Evolutionary conservation across 2,113 vertebrate species (phyloP).

Genomic region (Sorex araneus): DNA sequence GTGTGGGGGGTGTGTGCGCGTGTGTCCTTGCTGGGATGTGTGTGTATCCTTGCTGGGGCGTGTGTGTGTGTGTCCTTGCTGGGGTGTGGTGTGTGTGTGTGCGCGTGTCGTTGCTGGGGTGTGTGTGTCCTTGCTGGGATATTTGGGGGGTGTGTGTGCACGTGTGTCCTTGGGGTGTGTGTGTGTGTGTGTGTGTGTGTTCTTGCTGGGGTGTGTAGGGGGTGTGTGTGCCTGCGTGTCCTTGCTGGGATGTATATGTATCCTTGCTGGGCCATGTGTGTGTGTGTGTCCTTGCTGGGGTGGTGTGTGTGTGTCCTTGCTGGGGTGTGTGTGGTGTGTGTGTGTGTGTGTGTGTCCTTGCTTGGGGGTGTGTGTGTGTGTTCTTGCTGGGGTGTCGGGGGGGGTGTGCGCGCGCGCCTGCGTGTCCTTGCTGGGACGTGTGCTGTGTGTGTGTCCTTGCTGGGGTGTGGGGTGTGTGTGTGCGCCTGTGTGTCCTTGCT

Average conservation of each 20-base stretch:
- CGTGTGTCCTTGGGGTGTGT: too few species aligned
- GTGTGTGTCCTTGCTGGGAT: not conserved
- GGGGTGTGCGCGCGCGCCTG: too few species aligned
- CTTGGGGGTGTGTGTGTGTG: not conserved
- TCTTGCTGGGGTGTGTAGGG: too few species aligned
- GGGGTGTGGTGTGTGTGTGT: not conserved
- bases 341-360: not conserved
- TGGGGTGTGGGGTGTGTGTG: too few species aligned
- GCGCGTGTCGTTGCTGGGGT: too few species aligned
- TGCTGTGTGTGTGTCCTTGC: too few species aligned
- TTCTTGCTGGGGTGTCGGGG: not conserved
- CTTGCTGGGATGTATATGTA: not conserved
- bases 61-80: not conserved
- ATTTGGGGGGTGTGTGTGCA: too few species aligned
- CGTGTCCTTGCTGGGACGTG: not conserved
- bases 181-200: not conserved
- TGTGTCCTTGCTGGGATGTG: not conserved
- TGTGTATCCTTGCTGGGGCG: too few species aligned
- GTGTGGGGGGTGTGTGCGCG: too few species aligned
- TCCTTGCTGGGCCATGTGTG: too few species aligned
- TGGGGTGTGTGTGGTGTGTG: too few species aligned
- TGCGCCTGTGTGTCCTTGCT: not conserved
- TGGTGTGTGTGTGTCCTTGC: too few species aligned
- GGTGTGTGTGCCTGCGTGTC: not conserved
- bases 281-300: not conserved